Evolutionary conservation across 2,888 invertebrate genomes (phyloP).

Genomic region (Prosapia bicincta): DNA sequence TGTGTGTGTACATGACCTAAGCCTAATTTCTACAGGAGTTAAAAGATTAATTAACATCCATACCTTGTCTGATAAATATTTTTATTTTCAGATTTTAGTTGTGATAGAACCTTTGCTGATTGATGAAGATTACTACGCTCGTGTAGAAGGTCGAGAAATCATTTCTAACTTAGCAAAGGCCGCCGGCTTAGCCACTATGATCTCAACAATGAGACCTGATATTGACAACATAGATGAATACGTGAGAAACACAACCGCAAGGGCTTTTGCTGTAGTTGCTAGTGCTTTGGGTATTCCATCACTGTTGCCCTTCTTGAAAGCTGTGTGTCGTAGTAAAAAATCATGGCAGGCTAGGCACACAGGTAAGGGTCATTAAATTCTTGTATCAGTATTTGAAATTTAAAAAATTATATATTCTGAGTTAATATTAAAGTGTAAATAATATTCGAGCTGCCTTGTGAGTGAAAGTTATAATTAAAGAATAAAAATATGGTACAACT

Average conservation of each 20-base stretch:
- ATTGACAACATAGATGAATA: slow-evolving; percentile 99
- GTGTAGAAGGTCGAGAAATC: slow-evolving; percentile 98
- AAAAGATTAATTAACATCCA: too few species aligned
- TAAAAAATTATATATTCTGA: too few species aligned
- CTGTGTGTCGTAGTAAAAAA: slow-evolving; percentile 98
- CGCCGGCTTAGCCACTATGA: slow-evolving; percentile 99
- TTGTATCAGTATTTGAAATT: too few species aligned
- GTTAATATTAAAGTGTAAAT: too few species aligned
- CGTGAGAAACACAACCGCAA: slow-evolving; percentile 97
- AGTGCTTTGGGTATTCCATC: slow-evolving; percentile 98
- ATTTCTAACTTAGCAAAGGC: slow-evolving; percentile 99
- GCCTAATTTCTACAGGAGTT: too few species aligned
- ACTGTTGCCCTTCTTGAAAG: slow-evolving; percentile 94
- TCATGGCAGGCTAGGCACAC: slow-evolving; percentile 88
- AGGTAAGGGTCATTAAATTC: slow-evolving; percentile 37
- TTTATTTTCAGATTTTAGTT: slow-evolving; percentile 72
- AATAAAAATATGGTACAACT: too few species aligned
- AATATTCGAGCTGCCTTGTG: too few species aligned
- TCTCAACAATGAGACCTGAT: slow-evolving; percentile 99
- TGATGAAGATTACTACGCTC: slow-evolving; percentile 99
- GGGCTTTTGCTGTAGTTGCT: slow-evolving; percentile 99
- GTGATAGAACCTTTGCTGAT: slow-evolving; percentile 98
- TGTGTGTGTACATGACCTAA: too few species aligned
- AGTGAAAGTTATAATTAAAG: too few species aligned
- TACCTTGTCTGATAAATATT: neutral